A percentile compares a stretch with the other conserved stretches of the same genome.
phyloP scores from a whole-genome alignment of 2,888 invertebrate genomes.

The Caenorhabditis plicata region DNA sequence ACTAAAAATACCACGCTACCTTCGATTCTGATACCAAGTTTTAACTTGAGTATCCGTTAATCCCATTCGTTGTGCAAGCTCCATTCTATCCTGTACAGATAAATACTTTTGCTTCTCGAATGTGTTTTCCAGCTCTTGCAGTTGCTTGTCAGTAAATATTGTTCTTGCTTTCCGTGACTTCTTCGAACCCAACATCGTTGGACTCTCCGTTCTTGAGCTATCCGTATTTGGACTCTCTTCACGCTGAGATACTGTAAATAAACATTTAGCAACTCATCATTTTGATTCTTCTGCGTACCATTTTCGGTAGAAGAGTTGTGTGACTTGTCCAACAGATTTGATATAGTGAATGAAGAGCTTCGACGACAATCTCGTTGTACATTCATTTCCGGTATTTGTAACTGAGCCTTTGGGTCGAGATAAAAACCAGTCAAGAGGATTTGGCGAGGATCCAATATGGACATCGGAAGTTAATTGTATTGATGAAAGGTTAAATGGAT shows the following conservation, averaged over 20 bases:
- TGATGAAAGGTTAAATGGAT: no score
- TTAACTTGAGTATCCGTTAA: conserved; percentile 98
- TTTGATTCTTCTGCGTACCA: no score
- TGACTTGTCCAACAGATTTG: no score
- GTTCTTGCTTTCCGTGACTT: conserved; percentile 65
- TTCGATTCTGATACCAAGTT: conserved; percentile 98
- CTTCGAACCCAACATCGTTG: conserved; percentile 47
- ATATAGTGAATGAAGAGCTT: no score
- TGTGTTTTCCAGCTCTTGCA: conserved; percentile 63
- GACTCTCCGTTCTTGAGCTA: conserved; percentile 23
- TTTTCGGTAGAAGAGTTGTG: conserved; percentile 27
- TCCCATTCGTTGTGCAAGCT: conserved; percentile 84
- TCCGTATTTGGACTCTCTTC: conserved; percentile 18
- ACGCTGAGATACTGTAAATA: no score
- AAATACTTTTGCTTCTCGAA: conserved; percentile 64
- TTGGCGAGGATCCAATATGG: no score
- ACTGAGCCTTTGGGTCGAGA: no score
- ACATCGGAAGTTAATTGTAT: no score
- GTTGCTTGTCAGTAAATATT: conserved; percentile 90
- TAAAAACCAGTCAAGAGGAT: no score
- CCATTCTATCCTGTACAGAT: conserved; percentile 79
- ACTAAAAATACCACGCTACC: conserved; percentile 71
- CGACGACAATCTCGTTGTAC: no score
- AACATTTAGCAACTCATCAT: no score
- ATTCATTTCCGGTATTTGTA: no score